Percentiles rank a stretch among this genome's conserved stretches.
These are phyloP conservation scores for Leptinotarsa undecemlineata DNA, from an alignment of 1,140 invertebrate species.

Conservation along the genomic window DNA sequence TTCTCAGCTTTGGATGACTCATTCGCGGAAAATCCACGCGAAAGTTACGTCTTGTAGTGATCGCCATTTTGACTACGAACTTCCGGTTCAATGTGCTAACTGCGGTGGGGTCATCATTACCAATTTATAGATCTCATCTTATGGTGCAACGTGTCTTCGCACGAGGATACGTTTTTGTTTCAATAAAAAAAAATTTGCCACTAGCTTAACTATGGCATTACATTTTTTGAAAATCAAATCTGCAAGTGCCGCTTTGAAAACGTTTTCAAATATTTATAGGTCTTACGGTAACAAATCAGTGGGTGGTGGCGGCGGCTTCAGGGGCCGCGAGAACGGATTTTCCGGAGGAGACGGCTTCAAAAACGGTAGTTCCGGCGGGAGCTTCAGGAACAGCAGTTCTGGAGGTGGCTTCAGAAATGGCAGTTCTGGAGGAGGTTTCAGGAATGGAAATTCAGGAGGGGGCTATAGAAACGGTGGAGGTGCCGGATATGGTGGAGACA, in stretches of 20 bases:
- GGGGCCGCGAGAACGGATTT: conserved; percentile 6
- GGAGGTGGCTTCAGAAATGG: conserved; percentile 21
- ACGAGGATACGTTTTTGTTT: neutral
- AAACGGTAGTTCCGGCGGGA: neutral
- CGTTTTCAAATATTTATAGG: conserved; percentile 15
- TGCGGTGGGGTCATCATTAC: neutral
- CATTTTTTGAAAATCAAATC: neutral
- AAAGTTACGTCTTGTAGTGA: neutral
- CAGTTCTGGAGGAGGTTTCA: neutral
- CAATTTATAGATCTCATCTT: neutral
- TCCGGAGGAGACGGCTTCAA: neutral
- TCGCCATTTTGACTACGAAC: neutral
- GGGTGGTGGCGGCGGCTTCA: conserved; percentile 5
- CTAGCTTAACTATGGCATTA: neutral
- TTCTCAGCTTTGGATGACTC: neutral
- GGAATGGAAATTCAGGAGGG: neutral
- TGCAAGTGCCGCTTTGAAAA: neutral
- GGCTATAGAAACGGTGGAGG: conserved; percentile 47
- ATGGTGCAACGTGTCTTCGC: neutral
- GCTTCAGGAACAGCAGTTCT: neutral
- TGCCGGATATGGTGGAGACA: conserved; percentile 47
- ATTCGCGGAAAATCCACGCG: neutral
- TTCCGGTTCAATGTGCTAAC: neutral
- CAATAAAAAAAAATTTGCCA: too few species aligned
- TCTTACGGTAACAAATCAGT: neutral